phyloP scores from a whole-genome alignment of 2,888 invertebrate genomes.

The Palloptera scutellata region DNA sequence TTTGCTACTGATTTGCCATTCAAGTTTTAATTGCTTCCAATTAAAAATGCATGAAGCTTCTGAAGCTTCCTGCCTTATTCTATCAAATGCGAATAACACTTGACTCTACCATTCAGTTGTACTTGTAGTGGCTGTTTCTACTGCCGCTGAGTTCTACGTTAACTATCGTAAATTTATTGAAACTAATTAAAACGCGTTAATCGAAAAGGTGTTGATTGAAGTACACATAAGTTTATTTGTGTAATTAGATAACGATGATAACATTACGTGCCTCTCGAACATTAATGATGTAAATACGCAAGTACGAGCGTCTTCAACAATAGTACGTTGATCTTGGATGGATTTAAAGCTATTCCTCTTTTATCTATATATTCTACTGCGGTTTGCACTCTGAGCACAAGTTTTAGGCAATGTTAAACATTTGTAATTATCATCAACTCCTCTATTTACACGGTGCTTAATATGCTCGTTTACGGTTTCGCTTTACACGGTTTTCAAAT shows the following conservation, averaged over 20 bases:
- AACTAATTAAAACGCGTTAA: conserved; percentile 38
- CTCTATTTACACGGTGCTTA: too few species aligned
- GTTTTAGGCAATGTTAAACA: too few species aligned
- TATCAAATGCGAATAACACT: conserved; percentile 9
- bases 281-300: too few species aligned
- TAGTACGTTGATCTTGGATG: too few species aligned
- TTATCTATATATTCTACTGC: too few species aligned
- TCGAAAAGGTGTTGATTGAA: conserved; percentile 36
- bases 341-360: too few species aligned
- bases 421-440: too few species aligned
- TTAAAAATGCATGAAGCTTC: conserved; percentile 52
- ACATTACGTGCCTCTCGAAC: too few species aligned
- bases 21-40: conserved; percentile 61
- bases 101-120: conserved; percentile 1
- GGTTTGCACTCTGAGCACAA: too few species aligned
- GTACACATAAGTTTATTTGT: conserved; percentile 24
- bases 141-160: not conserved
- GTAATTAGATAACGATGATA: not conserved
- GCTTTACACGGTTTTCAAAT: too few species aligned
- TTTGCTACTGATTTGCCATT: conserved; percentile 32
- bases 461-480: too few species aligned
- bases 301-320: too few species aligned
- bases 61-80: not conserved
- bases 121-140: not conserved
- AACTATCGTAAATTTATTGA: conserved; percentile 35